Evolutionary conservation across 1,140 invertebrate species (phyloP).

Genomic region (Acarapis woodi): DNA sequence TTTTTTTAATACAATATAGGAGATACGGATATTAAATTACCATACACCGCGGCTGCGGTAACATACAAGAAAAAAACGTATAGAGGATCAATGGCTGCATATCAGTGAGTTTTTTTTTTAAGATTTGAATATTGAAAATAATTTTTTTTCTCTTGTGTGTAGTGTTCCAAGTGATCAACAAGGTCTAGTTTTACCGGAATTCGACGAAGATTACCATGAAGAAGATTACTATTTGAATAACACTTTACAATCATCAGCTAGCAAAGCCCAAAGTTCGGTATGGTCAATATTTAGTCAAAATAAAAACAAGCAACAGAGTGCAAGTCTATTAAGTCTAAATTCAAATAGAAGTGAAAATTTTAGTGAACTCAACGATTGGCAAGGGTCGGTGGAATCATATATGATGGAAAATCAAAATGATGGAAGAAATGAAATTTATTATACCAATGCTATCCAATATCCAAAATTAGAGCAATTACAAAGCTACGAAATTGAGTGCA

Average conservation of each 20-base stretch:
- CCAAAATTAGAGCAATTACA: no score
- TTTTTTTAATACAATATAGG: no score
- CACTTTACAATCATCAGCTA: not conserved
- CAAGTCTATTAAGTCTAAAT: not conserved
- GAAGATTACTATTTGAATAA: slow-evolving; percentile 4
- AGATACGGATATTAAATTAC: slow-evolving; percentile 25
- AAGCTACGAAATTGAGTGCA: no score
- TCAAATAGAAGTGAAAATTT: not conserved
- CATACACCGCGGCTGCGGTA: slow-evolving; percentile 31
- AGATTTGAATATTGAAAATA: not conserved
- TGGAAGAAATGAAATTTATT: not conserved
- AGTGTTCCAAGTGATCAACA: slow-evolving; percentile 31
- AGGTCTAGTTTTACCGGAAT: slow-evolving; percentile 27
- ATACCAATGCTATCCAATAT: not conserved
- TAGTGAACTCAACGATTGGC: no score
- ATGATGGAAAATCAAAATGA: not conserved
- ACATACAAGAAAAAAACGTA: slow-evolving; percentile 31
- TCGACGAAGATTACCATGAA: slow-evolving; percentile 26
- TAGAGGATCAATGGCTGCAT: slow-evolving; percentile 29
- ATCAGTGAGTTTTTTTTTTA: slow-evolving; percentile 24
- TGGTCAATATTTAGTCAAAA: not conserved
- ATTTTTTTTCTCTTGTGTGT: slow-evolving; percentile 1
- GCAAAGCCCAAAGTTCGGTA: not conserved
- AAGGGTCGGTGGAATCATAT: not conserved
- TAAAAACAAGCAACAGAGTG: not conserved